phyloP scores from a whole-genome alignment of 2,113 vertebrate species.

The Macquaria ambigua region DNA sequence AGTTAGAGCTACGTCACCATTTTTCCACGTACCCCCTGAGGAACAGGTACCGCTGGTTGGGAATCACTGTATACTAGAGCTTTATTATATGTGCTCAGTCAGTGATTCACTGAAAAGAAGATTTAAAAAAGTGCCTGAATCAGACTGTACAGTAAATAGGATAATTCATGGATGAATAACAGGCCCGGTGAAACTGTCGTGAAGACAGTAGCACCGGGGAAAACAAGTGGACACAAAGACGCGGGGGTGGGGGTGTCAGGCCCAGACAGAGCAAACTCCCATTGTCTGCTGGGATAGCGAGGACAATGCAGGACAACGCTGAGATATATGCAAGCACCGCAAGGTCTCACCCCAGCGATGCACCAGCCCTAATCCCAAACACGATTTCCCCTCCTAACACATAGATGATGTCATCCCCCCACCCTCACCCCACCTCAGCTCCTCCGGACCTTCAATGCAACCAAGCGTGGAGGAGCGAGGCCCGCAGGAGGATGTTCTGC shows the following conservation, averaged over 20 bases:
- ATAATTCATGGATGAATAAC: constrained; percentile 40
- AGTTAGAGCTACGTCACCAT: not conserved
- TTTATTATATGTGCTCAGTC: constrained; percentile 11
- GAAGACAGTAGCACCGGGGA: constrained; percentile 47
- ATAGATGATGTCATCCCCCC: constrained; percentile 77
- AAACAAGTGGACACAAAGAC: constrained; percentile 74
- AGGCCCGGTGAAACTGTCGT: constrained; percentile 31
- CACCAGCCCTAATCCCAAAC: constrained; percentile 71
- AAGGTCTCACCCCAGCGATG: constrained; percentile 68
- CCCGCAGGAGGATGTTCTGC: constrained; percentile 61
- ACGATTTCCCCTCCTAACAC: constrained; percentile 63
- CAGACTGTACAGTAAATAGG: constrained; percentile 36
- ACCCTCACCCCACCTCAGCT: constrained; percentile 31
- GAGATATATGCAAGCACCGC: constrained; percentile 62
- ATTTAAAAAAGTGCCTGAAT: constrained; percentile 12
- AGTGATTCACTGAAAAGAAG: constrained; percentile 17
- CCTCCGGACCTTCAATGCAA: constrained; percentile 55
- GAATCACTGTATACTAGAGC: not conserved
- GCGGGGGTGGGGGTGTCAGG: constrained; percentile 7
- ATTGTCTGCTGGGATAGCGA: constrained; percentile 71
- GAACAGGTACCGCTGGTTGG: no score
- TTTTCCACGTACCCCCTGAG: no score
- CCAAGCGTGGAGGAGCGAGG: constrained; percentile 52
- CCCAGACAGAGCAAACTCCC: constrained; percentile 66
- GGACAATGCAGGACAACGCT: constrained; percentile 70